Evolutionary conservation across 2,113 vertebrate species (phyloP).

Genomic region (Cyprinodon brontotheroides): DNA sequence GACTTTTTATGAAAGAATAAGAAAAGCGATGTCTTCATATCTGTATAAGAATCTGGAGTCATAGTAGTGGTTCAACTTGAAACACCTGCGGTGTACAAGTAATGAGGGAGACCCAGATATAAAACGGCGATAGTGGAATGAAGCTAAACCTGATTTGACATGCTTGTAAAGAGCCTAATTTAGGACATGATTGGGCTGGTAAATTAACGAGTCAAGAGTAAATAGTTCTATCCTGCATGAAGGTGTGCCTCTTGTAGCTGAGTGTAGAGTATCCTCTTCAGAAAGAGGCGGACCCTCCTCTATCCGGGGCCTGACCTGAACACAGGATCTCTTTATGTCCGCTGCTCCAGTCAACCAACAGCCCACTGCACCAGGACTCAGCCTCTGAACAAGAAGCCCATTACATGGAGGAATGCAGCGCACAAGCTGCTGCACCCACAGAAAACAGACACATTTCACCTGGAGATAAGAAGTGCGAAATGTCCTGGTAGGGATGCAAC

Average conservation of each 20-base stretch:
- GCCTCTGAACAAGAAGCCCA: conserved; percentile 53
- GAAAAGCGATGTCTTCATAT: no score
- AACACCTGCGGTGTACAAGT: not conserved
- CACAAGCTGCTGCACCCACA: conserved; percentile 6
- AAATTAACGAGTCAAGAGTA: not conserved
- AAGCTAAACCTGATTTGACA: not conserved
- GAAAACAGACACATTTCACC: conserved; percentile 6
- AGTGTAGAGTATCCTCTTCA: conserved; percentile 46
- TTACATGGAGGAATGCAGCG: conserved; percentile 63
- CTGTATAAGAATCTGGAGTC: not conserved
- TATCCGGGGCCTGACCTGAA: conserved; percentile 40
- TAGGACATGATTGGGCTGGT: not conserved
- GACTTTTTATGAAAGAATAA: no score
- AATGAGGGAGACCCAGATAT: not conserved
- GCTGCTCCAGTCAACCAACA: conserved; percentile 43
- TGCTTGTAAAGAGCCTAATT: not conserved
- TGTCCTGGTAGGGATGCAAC: not conserved
- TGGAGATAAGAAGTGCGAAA: not conserved
- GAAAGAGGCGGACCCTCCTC: conserved; percentile 47
- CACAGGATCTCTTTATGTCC: conserved; percentile 78
- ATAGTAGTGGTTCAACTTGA: not conserved
- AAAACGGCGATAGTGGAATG: not conserved
- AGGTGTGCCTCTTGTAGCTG: conserved; percentile 53
- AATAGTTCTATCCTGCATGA: not conserved
- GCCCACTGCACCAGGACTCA: conserved; percentile 51